These are phyloP conservation scores for Luidia sarsii DNA, from an alignment of 53 echinoderm and acorn worm species.

Conservation along the genomic window DNA sequence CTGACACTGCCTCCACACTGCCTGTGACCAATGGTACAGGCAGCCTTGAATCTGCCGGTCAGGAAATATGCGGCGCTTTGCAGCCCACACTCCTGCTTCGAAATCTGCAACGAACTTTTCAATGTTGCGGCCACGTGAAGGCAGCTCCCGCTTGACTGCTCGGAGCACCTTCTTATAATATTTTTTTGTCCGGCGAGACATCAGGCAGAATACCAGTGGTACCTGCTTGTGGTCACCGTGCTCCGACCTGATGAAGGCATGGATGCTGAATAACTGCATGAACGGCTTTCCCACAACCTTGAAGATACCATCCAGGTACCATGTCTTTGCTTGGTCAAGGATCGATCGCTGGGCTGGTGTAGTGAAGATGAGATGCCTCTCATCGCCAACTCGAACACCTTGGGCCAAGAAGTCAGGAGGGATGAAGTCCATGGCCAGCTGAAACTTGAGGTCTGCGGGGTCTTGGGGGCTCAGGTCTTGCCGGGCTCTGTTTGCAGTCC, in stretches of 20 bases:
- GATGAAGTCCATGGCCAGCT: not conserved
- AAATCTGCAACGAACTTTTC: no score
- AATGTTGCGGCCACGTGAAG: not conserved
- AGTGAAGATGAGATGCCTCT: conserved; percentile 37
- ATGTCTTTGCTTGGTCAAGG: conserved; percentile 1
- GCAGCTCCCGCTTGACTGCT: not conserved
- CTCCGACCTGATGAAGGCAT: conserved; percentile 41
- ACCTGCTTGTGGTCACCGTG: conserved; percentile 47
- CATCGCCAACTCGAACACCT: not conserved
- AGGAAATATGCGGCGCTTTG: no score
- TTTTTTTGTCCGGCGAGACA: conserved; percentile 32
- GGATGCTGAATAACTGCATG: conserved; percentile 32
- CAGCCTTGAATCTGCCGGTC: no score
- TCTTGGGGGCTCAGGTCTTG: conserved; percentile 13
- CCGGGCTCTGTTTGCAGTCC: conserved; percentile 12
- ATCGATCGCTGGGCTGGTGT: conserved; percentile 7
- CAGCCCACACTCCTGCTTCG: no score
- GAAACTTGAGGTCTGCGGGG: conserved; percentile 31
- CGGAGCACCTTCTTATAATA: conserved; percentile 37
- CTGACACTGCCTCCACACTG: no score
- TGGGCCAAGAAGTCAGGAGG: not conserved
- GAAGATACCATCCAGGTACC: conserved; percentile 40
- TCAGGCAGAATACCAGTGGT: conserved; percentile 25
- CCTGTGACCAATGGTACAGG: no score
- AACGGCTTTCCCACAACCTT: conserved; percentile 33